Conservation (phyloP, 2,113 vertebrate species). For the Nannobrachium achirus region DNA sequence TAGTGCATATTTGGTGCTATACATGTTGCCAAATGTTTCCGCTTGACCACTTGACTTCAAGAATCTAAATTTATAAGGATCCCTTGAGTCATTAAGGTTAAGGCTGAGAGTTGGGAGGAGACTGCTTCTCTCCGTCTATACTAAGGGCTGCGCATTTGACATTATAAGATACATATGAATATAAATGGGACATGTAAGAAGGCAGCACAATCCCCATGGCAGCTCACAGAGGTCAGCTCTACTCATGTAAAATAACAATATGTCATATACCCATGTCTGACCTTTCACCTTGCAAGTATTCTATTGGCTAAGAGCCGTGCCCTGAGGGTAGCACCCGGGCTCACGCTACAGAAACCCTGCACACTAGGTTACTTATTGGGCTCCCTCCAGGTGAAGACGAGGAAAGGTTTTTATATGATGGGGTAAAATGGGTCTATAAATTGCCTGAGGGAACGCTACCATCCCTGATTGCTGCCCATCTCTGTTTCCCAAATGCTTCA, state of each 20-base stretch:
- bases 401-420: constrained; percentile 66
- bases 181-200: constrained; percentile 47
- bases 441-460: constrained; percentile 74
- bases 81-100: constrained; percentile 1
- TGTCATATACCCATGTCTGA: constrained; percentile 58
- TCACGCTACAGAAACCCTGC: constrained; percentile 37
- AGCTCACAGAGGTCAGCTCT: constrained; percentile 40
- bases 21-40: not conserved
- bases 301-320: constrained; percentile 45
- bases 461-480: constrained; percentile 74
- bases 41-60: constrained; percentile 13
- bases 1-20: not conserved
- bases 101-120: not conserved
- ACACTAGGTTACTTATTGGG: constrained; percentile 53
- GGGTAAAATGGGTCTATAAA: constrained; percentile 78
- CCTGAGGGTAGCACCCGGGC: constrained; percentile 51
- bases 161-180: constrained; percentile 47
- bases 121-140: constrained; percentile 2
- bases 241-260: constrained; percentile 48
- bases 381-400: constrained; percentile 57
- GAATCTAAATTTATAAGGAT: constrained; percentile 9
- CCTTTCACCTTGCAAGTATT: constrained; percentile 59
- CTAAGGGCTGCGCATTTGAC: constrained; percentile 11
- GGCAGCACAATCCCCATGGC: constrained; percentile 40
- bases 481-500: constrained; percentile 79